A percentile compares a stretch with the other conserved stretches of the same genome.
phyloP scores from a whole-genome alignment of 2,113 vertebrate genomes.

The Phyllostomus hastatus region DNA sequence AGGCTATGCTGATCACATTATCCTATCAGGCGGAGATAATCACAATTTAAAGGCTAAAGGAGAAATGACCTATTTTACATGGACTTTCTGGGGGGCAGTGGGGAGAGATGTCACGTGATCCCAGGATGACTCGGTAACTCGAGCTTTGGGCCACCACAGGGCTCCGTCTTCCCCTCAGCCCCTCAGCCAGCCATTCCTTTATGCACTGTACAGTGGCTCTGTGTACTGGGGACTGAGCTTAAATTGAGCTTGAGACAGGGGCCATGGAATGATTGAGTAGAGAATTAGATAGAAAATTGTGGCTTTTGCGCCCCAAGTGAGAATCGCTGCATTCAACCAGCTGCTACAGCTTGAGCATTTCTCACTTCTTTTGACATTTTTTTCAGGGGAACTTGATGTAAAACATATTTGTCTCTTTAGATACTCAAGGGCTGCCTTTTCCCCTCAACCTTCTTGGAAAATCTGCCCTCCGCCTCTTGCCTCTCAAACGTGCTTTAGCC shows the following conservation, averaged over 20 bases:
- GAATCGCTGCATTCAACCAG: constrained; percentile 62
- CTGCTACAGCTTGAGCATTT: constrained; percentile 58
- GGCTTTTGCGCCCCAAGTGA: constrained; percentile 74
- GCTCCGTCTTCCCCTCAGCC: neutral
- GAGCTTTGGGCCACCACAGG: constrained; percentile 4
- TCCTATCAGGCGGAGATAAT: neutral
- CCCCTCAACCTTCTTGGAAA: constrained; percentile 48
- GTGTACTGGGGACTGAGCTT: constrained; percentile 75
- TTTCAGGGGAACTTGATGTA: constrained; percentile 61
- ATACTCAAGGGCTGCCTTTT: constrained; percentile 50
- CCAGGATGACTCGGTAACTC: constrained; percentile 28
- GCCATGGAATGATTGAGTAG: constrained; percentile 75
- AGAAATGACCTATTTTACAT: constrained; percentile 73
- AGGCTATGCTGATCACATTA: constrained; percentile 60
- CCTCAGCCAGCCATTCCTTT: constrained; percentile 59
- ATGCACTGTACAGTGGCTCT: constrained; percentile 60
- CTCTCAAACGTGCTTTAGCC: neutral
- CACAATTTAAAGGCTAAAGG: constrained; percentile 54
- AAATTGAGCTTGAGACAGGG: constrained; percentile 77
- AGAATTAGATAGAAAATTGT: constrained; percentile 80
- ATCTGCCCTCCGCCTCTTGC: neutral
- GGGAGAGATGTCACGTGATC: constrained; percentile 53
- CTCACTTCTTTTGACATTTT: constrained; percentile 70
- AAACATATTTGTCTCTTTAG: constrained; percentile 77
- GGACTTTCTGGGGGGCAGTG: neutral